Evolutionary conservation across 64 coral and sea anemone genomes (phyloP).

Genomic region (Acropora tenuis): DNA sequence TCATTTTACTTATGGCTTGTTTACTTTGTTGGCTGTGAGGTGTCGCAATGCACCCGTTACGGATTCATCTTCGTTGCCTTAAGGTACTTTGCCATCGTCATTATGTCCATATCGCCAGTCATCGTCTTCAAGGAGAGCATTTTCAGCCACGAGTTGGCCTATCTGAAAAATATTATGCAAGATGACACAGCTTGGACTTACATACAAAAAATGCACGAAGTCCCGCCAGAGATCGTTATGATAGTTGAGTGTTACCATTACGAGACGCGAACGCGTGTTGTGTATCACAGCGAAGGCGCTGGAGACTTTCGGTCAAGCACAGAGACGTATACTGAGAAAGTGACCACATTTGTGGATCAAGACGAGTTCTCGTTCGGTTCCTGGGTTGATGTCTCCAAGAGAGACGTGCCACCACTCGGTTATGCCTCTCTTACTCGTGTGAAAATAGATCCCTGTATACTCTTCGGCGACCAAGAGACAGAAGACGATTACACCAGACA

Average conservation of each 20-base stretch:
- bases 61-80: conserved; percentile 55
- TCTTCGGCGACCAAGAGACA: conserved; percentile 86
- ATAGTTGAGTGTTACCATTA: conserved; percentile 84
- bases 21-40: conserved; percentile 62
- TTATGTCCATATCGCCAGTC: conserved; percentile 60
- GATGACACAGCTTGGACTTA: conserved; percentile 91
- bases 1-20: conserved; percentile 85
- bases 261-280: conserved; percentile 62
- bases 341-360: conserved; percentile 54
- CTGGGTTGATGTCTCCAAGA: conserved; percentile 85
- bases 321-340: conserved; percentile 81
- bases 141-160: conserved; percentile 76
- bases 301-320: conserved; percentile 70
- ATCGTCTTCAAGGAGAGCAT: conserved; percentile 73
- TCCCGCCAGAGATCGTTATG: conserved; percentile 67
- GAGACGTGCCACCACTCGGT: conserved; percentile 73
- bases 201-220: conserved; percentile 71
- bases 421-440: conserved; percentile 61
- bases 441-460: conserved; percentile 53
- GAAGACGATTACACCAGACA: conserved; percentile 58
- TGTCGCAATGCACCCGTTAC: conserved; percentile 55
- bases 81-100: conserved; percentile 56
- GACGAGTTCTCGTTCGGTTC: conserved; percentile 71
- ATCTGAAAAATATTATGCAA: conserved; percentile 78
- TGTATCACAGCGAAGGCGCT: conserved; percentile 65